A percentile compares a stretch with the other conserved stretches of the same genome.
Evolutionary conservation across 2,113 vertebrate genomes (phyloP).

Genomic region (Rhineura floridana): DNA sequence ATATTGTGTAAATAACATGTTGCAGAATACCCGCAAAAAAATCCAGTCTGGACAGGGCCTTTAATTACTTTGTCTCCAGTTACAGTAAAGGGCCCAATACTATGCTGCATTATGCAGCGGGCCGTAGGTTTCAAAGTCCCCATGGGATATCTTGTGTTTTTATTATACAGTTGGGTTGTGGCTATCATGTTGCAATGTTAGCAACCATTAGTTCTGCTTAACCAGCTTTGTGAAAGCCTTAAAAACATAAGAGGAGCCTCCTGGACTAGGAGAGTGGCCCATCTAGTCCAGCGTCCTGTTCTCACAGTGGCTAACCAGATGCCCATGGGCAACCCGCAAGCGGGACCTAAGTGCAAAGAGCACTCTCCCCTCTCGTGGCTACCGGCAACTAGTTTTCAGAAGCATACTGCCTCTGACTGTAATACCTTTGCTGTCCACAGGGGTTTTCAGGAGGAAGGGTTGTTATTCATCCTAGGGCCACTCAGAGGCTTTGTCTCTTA

Average conservation of each 20-base stretch:
- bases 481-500: neutral
- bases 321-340: neutral
- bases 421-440: neutral
- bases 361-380: neutral
- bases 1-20: too few relatives aligned
- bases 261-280: neutral
- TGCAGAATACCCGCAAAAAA: too few relatives aligned
- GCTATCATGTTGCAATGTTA: neutral
- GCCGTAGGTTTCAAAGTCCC: neutral
- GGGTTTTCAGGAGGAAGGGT: neutral
- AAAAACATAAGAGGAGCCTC: neutral
- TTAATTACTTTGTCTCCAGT: neutral
- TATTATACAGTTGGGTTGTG: neutral
- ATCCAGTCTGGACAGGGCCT: too few relatives aligned
- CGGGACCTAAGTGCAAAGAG: too few relatives aligned
- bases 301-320: neutral
- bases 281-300: neutral
- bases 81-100: neutral
- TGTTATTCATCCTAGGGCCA: too few relatives aligned
- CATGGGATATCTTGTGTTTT: neutral
- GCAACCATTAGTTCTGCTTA: neutral
- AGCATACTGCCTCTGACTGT: neutral
- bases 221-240: neutral
- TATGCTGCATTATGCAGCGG: neutral
- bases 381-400: neutral